Base-by-base conservation (phyloP, 2,113 vertebrate species). In the Thryonomys swinderianus region DNA sequence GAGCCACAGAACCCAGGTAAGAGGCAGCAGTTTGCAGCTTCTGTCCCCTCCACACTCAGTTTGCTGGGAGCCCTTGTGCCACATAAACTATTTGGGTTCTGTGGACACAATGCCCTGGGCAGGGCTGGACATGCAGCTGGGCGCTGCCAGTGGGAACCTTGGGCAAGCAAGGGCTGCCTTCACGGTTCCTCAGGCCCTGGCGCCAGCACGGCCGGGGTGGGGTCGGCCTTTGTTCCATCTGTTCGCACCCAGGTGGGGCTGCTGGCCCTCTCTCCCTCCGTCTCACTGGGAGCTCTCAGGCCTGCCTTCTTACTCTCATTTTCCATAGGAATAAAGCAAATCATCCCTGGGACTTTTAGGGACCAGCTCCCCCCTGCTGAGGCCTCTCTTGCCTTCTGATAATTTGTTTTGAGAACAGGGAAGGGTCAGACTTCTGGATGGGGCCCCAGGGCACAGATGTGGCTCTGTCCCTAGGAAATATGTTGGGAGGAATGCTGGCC, bases 221-320 rank as follows among this genome's bases (percentile, higher is more conserved):
- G 86, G 66, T 61, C 0, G 2, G 42, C 45, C 90, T 95, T 94
- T 92, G 92, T 95, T 74, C 48, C 40, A 25, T 76, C 11, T 51
- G 59, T 89, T 80, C 74, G 95, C 42, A 76, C 82, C 87, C 74
- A 69, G 78, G 85, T 92, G 94, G 96, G 62, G 67, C 96, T 48
- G 45, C 42, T 0, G 6, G 64, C 62, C 73, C 53, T 62, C 83
- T 85, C 62, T 73, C 84, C 48, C 37, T 92, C 80, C 83, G 30
- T 64, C 10, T 37, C 2, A n/a, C 71, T 45, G 27, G 30, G 90
- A 51, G 3, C 27, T 76, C 62, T 42, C 53, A 74, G 53, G 51
- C 27, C n/a, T 64, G 37, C 14, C 14, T 34, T 79, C 67, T 87
- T 51, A 14, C 25, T 59, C n/a, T 73, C 16, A 37, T 57, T 95